These are phyloP conservation scores for Lottia scabra DNA, from an alignment of 2,888 invertebrate genomes.

Conservation along the genomic window DNA sequence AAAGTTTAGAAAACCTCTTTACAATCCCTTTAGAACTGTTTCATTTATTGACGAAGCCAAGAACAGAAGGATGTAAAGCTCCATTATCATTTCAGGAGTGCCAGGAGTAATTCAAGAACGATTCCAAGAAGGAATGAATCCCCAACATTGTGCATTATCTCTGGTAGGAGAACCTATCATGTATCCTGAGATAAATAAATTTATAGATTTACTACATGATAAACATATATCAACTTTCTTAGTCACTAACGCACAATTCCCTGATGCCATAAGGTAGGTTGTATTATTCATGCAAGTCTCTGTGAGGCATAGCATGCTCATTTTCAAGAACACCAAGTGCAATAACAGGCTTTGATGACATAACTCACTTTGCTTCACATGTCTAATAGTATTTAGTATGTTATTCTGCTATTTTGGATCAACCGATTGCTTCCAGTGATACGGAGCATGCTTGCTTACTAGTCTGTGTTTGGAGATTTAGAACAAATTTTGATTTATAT, in stretches of 20 bases:
- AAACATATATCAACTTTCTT: conserved; percentile 73
- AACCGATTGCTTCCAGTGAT: too few relatives aligned
- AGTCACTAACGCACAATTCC: conserved; percentile 76
- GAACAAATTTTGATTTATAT: too few relatives aligned
- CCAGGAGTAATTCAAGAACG: conserved; percentile 73
- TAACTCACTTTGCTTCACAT: too few relatives aligned
- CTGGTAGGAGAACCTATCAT: conserved; percentile 76
- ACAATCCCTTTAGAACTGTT: not conserved
- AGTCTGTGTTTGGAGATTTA: too few relatives aligned
- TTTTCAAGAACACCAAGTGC: too few relatives aligned
- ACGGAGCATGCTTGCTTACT: too few relatives aligned
- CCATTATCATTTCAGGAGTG: conserved; percentile 68
- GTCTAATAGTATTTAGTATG: too few relatives aligned
- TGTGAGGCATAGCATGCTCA: too few relatives aligned
- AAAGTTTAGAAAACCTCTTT: too few relatives aligned
- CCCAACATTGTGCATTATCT: conserved; percentile 74
- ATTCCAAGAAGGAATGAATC: conserved; percentile 71
- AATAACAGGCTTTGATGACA: too few relatives aligned
- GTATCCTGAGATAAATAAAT: conserved; percentile 75
- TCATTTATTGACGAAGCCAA: not conserved
- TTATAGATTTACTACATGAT: conserved; percentile 71
- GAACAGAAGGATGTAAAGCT: not conserved
- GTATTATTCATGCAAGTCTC: too few relatives aligned
- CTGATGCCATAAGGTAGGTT: conserved; percentile 72
- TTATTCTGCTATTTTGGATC: too few relatives aligned